A percentile compares a stretch with the other conserved stretches of the same genome.
These are phyloP conservation scores for Callospermophilus lateralis DNA, from an alignment of 2,113 vertebrate species.

Conservation along the genomic window DNA sequence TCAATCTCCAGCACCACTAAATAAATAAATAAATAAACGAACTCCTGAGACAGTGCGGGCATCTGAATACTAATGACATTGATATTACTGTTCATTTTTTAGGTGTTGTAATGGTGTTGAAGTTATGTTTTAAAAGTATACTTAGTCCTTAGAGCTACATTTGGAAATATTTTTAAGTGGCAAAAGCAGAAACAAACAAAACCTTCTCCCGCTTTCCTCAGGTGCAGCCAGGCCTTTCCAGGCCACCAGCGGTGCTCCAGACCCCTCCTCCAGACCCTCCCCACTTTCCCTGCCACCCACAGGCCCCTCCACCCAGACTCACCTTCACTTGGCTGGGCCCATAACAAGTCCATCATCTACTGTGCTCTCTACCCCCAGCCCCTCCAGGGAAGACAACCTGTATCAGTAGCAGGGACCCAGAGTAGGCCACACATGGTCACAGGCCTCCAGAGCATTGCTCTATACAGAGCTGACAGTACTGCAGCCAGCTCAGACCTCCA, in stretches of 20 bases:
- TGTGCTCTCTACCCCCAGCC: not conserved
- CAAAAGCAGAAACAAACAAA: not conserved
- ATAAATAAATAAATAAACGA: constrained; percentile 1
- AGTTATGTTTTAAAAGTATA: constrained; percentile 3
- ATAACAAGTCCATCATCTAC: too few species aligned
- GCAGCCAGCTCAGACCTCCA: not conserved
- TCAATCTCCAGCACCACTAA: too few species aligned
- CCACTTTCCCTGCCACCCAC: not conserved
- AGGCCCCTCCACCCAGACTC: not conserved
- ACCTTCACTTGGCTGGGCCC: not conserved
- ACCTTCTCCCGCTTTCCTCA: not conserved
- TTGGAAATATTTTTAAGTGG: constrained; percentile 30
- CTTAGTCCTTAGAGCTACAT: constrained; percentile 4
- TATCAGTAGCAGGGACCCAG: not conserved
- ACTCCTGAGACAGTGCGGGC: not conserved
- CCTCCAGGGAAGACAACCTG: not conserved
- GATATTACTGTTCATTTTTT: not conserved
- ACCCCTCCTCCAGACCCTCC: not conserved
- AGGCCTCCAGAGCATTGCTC: not conserved
- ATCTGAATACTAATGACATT: not conserved
- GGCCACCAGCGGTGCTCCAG: not conserved
- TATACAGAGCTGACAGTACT: not conserved
- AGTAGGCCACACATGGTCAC: not conserved
- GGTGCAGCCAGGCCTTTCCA: not conserved
- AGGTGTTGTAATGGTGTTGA: not conserved